phyloP scores from a whole-genome alignment of 2,888 invertebrate genomes.

The Blera fallax region DNA sequence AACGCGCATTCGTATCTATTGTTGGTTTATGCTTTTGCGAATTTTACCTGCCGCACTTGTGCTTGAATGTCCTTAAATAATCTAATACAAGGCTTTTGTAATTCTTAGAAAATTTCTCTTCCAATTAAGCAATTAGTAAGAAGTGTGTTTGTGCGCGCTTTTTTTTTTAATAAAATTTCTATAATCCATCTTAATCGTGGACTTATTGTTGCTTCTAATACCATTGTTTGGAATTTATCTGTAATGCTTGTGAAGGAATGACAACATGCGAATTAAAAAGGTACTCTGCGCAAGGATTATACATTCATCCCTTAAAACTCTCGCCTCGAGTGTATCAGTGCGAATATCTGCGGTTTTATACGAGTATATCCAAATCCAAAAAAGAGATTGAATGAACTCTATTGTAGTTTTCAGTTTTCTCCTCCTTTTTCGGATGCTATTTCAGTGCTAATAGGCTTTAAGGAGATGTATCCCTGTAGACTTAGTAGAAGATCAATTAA shows the following conservation, averaged over 20 bases:
- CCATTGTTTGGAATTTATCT: constrained; percentile 45
- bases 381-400: constrained; percentile 45
- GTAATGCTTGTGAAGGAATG: constrained; percentile 11
- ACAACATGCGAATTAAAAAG: constrained; percentile 49
- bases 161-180: background rate
- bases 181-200: constrained; percentile 29
- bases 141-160: background rate
- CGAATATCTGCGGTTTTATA: constrained; percentile 68
- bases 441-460: constrained; percentile 60
- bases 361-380: constrained; percentile 28
- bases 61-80: background rate
- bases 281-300: constrained; percentile 51
- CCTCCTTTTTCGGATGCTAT: background rate
- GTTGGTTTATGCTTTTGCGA: background rate
- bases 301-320: constrained; percentile 55
- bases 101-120: background rate
- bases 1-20: background rate
- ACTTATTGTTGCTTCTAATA: constrained; percentile 20
- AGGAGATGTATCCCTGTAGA: constrained; percentile 28
- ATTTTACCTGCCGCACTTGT: background rate
- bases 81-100: background rate
- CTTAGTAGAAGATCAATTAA: constrained; percentile 66
- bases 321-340: constrained; percentile 36
- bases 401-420: constrained; percentile 55
- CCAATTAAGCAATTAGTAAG: background rate